Percentiles rank a stretch among this genome's conserved stretches.
phyloP scores from a whole-genome alignment of 2,888 invertebrate species.

The Erebia aethiops region DNA sequence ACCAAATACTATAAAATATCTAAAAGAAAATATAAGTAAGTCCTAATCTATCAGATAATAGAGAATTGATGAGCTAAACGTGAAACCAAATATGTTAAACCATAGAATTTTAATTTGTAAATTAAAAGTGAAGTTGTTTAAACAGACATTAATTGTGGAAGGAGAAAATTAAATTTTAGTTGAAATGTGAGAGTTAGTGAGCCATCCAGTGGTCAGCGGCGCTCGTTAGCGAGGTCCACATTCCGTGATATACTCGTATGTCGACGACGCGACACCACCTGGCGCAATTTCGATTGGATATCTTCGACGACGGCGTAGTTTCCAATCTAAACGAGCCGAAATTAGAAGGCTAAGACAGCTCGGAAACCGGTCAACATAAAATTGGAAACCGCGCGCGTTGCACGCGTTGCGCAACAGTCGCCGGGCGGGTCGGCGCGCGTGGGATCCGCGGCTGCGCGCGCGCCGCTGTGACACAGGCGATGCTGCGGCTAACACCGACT shows the following conservation, averaged over 20 bases:
- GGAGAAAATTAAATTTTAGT: conserved; percentile 1
- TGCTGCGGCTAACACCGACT: too few species aligned
- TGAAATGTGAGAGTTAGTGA: not conserved
- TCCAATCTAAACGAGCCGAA: conserved; percentile 82
- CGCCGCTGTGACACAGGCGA: not conserved
- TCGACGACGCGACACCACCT: conserved; percentile 47
- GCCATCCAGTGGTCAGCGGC: conserved; percentile 27
- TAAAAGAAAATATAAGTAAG: not conserved
- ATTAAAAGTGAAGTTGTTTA: conserved; percentile 10
- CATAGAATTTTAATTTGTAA: conserved; percentile 5
- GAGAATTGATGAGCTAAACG: not conserved
- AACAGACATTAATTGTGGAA: not conserved
- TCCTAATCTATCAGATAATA: not conserved
- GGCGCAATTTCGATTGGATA: conserved; percentile 52
- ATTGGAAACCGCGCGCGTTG: conserved; percentile 82
- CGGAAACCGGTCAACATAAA: conserved; percentile 82
- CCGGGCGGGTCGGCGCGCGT: conserved; percentile 72
- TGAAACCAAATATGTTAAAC: not conserved
- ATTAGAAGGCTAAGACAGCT: conserved; percentile 81
- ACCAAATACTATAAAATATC: too few species aligned
- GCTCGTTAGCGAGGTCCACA: conserved; percentile 45
- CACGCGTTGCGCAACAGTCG: conserved; percentile 77
- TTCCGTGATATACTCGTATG: conserved; percentile 47
- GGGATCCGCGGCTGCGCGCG: conserved; percentile 64
- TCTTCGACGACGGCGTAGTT: conserved; percentile 68